Conservation (phyloP, 23 tunicate species). For the Styela plicata region DNA sequence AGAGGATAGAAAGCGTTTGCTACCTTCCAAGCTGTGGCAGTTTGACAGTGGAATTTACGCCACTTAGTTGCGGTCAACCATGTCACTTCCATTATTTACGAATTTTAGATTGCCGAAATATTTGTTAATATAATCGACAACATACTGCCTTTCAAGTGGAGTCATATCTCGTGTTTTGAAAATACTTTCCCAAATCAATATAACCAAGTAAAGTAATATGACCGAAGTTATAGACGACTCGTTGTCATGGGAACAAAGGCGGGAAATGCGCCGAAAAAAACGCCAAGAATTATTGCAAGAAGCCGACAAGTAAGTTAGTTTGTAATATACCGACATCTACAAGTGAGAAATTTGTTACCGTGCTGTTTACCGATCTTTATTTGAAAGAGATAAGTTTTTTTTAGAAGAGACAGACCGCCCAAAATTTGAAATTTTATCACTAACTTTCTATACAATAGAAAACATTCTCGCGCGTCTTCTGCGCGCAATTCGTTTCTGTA, state of each 20-base stretch:
- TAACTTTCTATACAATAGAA: neutral
- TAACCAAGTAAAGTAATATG: conserved; percentile 33
- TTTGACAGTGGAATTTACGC: neutral
- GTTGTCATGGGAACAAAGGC: conserved; percentile 89
- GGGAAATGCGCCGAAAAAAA: conserved; percentile 89
- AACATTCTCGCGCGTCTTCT: neutral
- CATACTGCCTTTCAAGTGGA: too few species aligned
- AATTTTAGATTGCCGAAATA: neutral
- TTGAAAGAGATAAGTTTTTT: too few species aligned
- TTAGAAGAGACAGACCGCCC: neutral
- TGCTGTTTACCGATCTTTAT: too few species aligned
- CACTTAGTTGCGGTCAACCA: neutral
- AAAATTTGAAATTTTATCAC: neutral
- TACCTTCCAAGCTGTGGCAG: neutral
- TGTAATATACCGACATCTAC: too few species aligned
- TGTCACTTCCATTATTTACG: neutral
- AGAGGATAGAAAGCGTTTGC: neutral
- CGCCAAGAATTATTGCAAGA: conserved; percentile 89
- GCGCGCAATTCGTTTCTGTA: neutral
- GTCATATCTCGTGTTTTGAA: neutral
- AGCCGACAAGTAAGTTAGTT: conserved; percentile 59
- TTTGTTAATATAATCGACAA: neutral
- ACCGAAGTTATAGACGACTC: conserved; percentile 89
- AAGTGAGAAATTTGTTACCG: too few species aligned
- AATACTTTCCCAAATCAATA: neutral